Percentiles rank a stretch among this genome's conserved stretches.
phyloP scores from a whole-genome alignment of 2,888 invertebrate genomes.

The Masnerella sp. region DNA sequence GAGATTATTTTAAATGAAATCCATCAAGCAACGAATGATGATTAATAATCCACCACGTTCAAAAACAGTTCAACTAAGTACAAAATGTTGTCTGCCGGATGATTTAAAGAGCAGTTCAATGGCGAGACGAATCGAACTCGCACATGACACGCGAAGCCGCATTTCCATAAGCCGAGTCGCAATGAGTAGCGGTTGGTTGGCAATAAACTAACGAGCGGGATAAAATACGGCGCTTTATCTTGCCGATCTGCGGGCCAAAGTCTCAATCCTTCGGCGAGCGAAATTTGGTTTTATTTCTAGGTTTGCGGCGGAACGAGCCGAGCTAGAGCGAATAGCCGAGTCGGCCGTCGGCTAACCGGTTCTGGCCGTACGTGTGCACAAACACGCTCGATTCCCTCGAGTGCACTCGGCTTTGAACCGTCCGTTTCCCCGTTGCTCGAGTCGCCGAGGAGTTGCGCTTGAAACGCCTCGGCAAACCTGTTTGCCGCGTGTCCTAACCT shows the following conservation, averaged over 20 bases:
- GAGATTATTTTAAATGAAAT: no score
- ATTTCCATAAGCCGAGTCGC: conserved; percentile 18
- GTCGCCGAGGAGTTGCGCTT: conserved; percentile 34
- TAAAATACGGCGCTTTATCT: conserved; percentile 38
- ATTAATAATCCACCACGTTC: no score
- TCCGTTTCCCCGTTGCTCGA: conserved; percentile 54
- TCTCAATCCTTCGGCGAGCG: not conserved
- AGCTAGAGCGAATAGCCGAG: conserved; percentile 50
- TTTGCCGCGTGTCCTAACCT: conserved; percentile 49
- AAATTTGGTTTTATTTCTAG: conserved; percentile 44
- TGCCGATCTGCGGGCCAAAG: conserved; percentile 2
- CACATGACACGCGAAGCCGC: no score
- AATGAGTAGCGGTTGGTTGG: conserved; percentile 31
- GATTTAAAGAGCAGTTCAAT: no score
- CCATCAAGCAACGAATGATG: no score
- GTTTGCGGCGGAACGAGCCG: conserved; percentile 18
- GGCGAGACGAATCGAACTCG: no score
- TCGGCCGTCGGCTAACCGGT: conserved; percentile 42
- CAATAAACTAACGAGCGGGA: conserved; percentile 38
- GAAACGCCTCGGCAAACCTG: conserved; percentile 49
- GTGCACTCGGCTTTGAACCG: conserved; percentile 55
- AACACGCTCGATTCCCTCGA: conserved; percentile 25
- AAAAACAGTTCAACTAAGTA: no score
- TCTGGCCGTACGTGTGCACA: conserved; percentile 15
- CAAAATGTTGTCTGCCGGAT: no score